Conservation (phyloP, 1,140 invertebrate genomes). For the Zaprionus kolodkinae region DNA sequence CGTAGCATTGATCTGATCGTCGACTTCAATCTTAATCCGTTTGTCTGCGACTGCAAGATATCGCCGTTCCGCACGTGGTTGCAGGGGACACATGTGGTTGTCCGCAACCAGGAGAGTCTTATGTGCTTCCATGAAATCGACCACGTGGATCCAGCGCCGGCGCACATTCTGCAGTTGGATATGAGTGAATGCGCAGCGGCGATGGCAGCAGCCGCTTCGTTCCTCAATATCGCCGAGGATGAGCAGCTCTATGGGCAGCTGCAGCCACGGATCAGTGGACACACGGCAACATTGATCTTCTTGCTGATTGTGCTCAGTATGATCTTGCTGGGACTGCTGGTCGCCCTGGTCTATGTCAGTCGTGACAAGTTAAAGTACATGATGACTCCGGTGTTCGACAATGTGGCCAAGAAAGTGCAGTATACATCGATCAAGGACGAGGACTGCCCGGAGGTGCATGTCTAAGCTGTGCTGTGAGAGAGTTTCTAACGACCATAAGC, state of each 20-base stretch:
- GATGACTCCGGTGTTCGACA: conserved; percentile 88
- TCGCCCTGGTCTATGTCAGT: conserved; percentile 87
- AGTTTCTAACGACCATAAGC: conserved; percentile 9
- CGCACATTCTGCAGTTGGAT: conserved; percentile 83
- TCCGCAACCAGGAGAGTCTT: conserved; percentile 86
- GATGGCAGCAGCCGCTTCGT: conserved; percentile 72
- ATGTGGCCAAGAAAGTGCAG: conserved; percentile 89
- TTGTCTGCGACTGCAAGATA: conserved; percentile 88
- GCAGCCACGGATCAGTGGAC: conserved; percentile 72
- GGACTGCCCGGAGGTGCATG: conserved; percentile 84
- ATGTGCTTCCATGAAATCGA: conserved; percentile 84
- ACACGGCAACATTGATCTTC: conserved; percentile 85
- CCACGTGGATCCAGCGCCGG: conserved; percentile 63
- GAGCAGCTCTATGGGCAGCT: conserved; percentile 56
- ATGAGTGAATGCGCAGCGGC: conserved; percentile 77
- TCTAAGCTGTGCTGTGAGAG: conserved; percentile 49
- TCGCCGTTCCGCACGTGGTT: conserved; percentile 88
- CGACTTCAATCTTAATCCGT: conserved; percentile 89
- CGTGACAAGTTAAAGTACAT: conserved; percentile 86
- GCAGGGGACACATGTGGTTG: conserved; percentile 86
- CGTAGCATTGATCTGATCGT: conserved; percentile 87
- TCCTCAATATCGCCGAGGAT: conserved; percentile 64
- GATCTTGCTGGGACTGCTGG: conserved; percentile 85
- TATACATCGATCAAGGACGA: conserved; percentile 89
- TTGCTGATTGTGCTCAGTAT: conserved; percentile 86